Percentiles rank a stretch among this genome's conserved stretches.
phyloP scores from a whole-genome alignment of 2,888 invertebrate species.

The Macrophya annulata region DNA sequence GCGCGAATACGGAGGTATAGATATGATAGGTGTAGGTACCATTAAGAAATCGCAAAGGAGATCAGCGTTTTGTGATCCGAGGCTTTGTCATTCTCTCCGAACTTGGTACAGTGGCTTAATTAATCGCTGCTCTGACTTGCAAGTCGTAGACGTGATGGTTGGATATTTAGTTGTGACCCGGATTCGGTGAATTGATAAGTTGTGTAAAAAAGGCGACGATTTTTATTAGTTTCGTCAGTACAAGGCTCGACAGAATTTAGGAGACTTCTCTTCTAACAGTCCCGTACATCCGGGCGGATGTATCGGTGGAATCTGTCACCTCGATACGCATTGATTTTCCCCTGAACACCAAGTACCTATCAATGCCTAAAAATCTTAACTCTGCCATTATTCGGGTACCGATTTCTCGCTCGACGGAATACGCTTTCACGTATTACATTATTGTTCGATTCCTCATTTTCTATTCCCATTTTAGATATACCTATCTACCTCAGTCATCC shows the following conservation, averaged over 20 bases:
- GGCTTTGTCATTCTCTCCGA: constrained; percentile 7
- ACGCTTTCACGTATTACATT: constrained; percentile 49
- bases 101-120: constrained; percentile 27
- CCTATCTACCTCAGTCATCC: constrained; percentile 23
- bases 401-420: constrained; percentile 54
- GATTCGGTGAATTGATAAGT: constrained; percentile 30
- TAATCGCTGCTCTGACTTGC: constrained; percentile 37
- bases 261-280: constrained; percentile 5
- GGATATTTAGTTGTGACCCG: constrained; percentile 35
- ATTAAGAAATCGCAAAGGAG: constrained; percentile 15
- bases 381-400: not conserved
- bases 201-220: constrained; percentile 8
- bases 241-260: not conserved
- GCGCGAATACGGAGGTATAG: not conserved
- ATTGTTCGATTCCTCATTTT: constrained; percentile 45
- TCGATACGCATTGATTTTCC: constrained; percentile 49
- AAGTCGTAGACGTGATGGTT: not conserved
- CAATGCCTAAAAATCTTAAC: not conserved
- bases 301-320: constrained; percentile 53
- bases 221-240: constrained; percentile 2
- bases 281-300: constrained; percentile 45
- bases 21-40: not conserved
- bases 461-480: not conserved
- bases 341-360: not conserved
- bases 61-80: constrained; percentile 8